Base-by-base conservation (phyloP, 2,113 vertebrate species). In the Notothenia coriiceps region DNA sequence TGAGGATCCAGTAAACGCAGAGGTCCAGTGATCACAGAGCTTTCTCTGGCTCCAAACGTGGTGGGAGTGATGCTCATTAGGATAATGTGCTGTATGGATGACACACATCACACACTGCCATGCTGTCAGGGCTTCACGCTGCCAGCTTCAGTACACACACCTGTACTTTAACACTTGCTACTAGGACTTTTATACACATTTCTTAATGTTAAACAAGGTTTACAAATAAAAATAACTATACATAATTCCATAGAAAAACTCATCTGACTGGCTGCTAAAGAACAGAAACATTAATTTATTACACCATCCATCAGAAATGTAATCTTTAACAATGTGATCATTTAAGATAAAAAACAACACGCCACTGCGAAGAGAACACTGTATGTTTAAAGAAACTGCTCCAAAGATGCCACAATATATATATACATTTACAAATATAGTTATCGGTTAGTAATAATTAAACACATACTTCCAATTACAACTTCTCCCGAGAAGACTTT, bases 21-120 rank as follows among this genome's bases (percentile, higher is more conserved):
- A 77, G 86, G 80, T 77, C 74, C 82, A 84, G 69, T 82, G 87
- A 91, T 87, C 87, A 85, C 82, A 89, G 80, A 69, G 71, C 77
- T 74, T 77, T 80, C 62, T 82, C 5, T 44, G 64, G 55, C 54
- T 76, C 52, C 43, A 85, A 70, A 76, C 76, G 73, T 80, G 76
- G 82, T 83, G 79, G 87, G 80, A 85, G 77, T 77, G 80, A 87
- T 64, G 49, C 77, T 87, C 74, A 84, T 89, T 84, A 91, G 82
- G 70, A 69, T 82, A 84, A 88, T 81, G 84, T 78, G 74, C 70
- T 82, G 73, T 77, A 85, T 80, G 86, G 75, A 78, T 70, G 76
- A 83, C 75, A 82, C 74, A 64, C 50, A 78, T 29, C 74, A 56
- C 74, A 74, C 60, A 78, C 78, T 77, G 73, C 57, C 80, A 87